phyloP scores from a whole-genome alignment of 2,113 vertebrate species.

The Zosterops borbonicus region DNA sequence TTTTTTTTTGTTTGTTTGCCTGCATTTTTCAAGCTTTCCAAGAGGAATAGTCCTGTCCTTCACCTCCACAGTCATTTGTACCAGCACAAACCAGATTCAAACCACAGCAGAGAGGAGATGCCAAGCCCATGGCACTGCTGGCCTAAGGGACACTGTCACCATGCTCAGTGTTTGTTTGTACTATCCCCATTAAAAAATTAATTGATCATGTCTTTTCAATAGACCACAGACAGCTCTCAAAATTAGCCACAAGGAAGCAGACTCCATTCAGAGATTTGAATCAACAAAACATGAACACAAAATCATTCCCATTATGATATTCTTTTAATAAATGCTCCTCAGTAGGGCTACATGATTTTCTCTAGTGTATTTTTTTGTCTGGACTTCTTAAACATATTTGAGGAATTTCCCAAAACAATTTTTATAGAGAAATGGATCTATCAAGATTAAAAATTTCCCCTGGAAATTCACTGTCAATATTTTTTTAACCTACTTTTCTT shows the following conservation, averaged over 20 bases:
- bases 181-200: not conserved
- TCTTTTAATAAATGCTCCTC: not conserved
- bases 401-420: not conserved
- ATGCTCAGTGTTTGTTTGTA: fast-evolving
- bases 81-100: not conserved
- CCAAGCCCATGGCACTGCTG: not conserved
- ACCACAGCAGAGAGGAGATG: not conserved
- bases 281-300: not conserved
- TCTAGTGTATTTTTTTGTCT: not conserved
- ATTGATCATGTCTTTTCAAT: not conserved
- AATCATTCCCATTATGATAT: not conserved
- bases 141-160: not conserved
- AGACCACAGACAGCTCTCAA: not conserved
- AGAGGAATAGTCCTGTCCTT: not conserved
- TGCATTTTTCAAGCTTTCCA: not conserved
- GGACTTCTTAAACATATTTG: not conserved
- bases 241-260: not conserved
- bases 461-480: conserved; percentile 24
- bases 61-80: not conserved
- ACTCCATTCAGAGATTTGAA: not conserved
- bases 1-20: not conserved
- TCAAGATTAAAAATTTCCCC: not conserved
- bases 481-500: conserved; percentile 51
- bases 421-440: not conserved
- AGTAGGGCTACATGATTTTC: not conserved